Percentiles rank a stretch among this genome's conserved stretches.
Conservation (phyloP, 2,888 invertebrate species). For the Mallateleia sp. region DNA sequence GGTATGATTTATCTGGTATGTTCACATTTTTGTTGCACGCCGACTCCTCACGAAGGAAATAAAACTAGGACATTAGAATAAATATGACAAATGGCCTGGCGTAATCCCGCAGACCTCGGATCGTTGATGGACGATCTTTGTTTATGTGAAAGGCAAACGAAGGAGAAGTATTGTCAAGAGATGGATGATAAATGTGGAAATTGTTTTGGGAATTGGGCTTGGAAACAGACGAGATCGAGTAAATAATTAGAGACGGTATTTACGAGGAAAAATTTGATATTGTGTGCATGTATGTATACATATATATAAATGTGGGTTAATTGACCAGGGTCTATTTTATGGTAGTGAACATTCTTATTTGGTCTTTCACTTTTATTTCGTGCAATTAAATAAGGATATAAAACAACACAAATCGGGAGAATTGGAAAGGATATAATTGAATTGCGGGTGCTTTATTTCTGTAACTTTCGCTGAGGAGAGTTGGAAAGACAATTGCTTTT, state of each 20-base stretch:
- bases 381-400: conserved; percentile 17
- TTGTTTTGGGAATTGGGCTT: not conserved
- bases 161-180: not conserved
- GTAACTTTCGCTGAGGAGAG: too few species aligned
- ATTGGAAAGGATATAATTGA: not conserved
- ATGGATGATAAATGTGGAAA: conserved; percentile 11
- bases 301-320: conserved; percentile 15
- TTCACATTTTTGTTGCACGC: not conserved
- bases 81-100: conserved; percentile 24
- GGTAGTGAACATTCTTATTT: conserved; percentile 7
- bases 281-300: too few species aligned
- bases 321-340: conserved; percentile 30
- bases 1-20: not conserved
- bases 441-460: too few species aligned
- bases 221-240: not conserved
- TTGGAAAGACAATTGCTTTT: too few species aligned
- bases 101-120: not conserved
- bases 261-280: too few species aligned
- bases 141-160: conserved; percentile 20
- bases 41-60: not conserved
- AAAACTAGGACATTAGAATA: conserved; percentile 20
- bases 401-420: not conserved
- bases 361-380: conserved; percentile 13
- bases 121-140: conserved; percentile 17
- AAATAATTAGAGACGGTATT: conserved; percentile 11